Conservation (phyloP, 1,140 invertebrate genomes). For the Nasonia longicornis region DNA sequence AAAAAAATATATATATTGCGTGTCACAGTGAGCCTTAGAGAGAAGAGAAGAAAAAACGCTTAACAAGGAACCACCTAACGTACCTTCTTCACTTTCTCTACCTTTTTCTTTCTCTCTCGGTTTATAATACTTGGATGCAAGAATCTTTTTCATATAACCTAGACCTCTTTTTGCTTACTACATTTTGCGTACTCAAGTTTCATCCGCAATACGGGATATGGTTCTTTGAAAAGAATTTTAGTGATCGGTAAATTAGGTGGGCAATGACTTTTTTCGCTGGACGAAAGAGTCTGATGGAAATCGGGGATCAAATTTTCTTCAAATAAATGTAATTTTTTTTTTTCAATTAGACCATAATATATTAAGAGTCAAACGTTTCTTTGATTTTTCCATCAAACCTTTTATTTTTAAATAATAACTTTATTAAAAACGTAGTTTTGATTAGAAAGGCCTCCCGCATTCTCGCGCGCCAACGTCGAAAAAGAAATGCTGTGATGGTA, state of each 20-base stretch:
- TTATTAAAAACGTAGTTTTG: slow-evolving; percentile 38
- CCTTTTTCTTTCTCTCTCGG: slow-evolving; percentile 29
- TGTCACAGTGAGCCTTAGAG: slow-evolving; percentile 49
- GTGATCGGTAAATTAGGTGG: slow-evolving; percentile 32
- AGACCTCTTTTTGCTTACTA: slow-evolving; percentile 21
- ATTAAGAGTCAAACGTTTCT: background rate
- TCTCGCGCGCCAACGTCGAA: slow-evolving; percentile 50
- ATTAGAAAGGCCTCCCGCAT: slow-evolving; percentile 45
- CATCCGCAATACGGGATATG: background rate
- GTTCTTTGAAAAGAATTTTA: background rate
- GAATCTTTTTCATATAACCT: slow-evolving; percentile 20
- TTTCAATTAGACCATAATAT: background rate
- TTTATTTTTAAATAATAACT: slow-evolving; percentile 28
- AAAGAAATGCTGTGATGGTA: slow-evolving; percentile 53
- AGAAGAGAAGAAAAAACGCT: slow-evolving; percentile 42
- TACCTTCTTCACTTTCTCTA: slow-evolving; percentile 29
- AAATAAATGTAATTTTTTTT: slow-evolving; percentile 27
- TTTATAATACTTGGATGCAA: slow-evolving; percentile 40
- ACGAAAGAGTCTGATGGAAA: slow-evolving; percentile 25
- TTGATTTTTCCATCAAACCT: background rate
- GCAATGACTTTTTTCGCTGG: slow-evolving; percentile 21
- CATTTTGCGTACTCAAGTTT: slow-evolving; percentile 7
- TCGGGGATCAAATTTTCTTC: background rate
- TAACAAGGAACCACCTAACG: slow-evolving; percentile 42
- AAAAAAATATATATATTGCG: slow-evolving; percentile 45